Percentiles rank a stretch among this genome's conserved stretches.
Conservation (phyloP, 1,140 invertebrate genomes). For the Halesus radiatus region DNA sequence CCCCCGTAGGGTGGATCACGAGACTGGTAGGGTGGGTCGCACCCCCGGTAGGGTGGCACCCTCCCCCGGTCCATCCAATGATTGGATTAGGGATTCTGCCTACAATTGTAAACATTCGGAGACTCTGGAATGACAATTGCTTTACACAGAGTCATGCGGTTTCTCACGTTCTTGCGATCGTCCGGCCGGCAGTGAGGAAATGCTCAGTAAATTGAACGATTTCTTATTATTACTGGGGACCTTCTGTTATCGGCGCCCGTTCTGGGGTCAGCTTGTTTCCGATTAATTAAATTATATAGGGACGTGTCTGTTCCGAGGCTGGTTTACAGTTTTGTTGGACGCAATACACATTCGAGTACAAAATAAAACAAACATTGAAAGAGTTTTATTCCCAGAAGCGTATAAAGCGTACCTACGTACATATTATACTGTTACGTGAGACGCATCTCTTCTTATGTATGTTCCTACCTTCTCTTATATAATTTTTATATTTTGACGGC, state of each 20-base stretch:
- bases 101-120: constrained; percentile 38
- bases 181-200: constrained; percentile 15
- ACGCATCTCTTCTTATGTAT: too few species aligned
- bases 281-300: constrained; percentile 34
- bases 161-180: constrained; percentile 4
- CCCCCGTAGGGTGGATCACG: too few species aligned
- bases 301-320: constrained; percentile 3
- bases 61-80: constrained; percentile 17
- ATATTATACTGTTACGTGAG: too few species aligned
- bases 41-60: too few species aligned
- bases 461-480: too few species aligned
- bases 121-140: constrained; percentile 38
- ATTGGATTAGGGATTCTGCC: constrained; percentile 37
- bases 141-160: constrained; percentile 34
- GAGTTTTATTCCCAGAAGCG: too few species aligned
- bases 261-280: constrained; percentile 17
- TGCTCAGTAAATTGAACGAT: constrained; percentile 32
- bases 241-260: not conserved
- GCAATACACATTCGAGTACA: too few species aligned
- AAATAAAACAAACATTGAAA: too few species aligned
- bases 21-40: too few species aligned
- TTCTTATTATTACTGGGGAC: constrained; percentile 32
- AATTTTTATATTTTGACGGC: too few species aligned
- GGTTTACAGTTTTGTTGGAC: not conserved
- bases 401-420: too few species aligned